Evolutionary conservation across 2,797 vertebrate genomes (phyloP).

Genomic region (Typhlichthys subterraneus): DNA sequence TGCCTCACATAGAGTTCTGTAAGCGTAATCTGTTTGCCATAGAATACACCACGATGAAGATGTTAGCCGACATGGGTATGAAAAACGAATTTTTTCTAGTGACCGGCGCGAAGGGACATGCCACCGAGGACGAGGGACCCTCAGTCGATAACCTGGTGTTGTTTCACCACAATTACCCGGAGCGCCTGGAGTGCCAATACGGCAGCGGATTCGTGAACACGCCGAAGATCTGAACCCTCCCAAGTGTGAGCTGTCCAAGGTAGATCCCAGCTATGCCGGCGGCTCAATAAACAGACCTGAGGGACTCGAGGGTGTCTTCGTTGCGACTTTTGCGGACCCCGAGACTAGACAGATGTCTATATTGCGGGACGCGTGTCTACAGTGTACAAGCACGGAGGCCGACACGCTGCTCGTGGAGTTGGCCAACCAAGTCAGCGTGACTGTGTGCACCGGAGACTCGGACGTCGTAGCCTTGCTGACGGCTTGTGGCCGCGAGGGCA

Average conservation of each 20-base stretch:
- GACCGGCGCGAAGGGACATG: not conserved
- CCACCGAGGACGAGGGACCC: not conserved
- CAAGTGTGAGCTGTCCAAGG: not conserved
- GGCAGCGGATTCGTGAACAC: not conserved
- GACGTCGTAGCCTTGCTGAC: not conserved
- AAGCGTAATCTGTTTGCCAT: not conserved
- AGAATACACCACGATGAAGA: constrained; percentile 12
- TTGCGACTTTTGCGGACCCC: not conserved
- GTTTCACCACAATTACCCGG: not conserved
- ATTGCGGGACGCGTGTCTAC: not conserved
- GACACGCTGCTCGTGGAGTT: constrained; percentile 3
- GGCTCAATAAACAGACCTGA: not conserved
- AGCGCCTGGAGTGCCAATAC: too few relatives aligned
- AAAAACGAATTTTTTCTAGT: constrained; percentile 11
- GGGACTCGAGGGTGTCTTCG: not conserved
- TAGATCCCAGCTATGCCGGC: not conserved
- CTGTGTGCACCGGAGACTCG: constrained; percentile 1
- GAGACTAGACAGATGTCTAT: too few relatives aligned
- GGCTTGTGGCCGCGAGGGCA: too few relatives aligned
- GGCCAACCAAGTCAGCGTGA: not conserved
- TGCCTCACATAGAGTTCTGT: not conserved
- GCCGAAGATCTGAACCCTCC: not conserved
- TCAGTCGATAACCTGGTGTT: not conserved
- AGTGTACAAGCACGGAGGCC: not conserved
- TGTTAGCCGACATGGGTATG: constrained; percentile 17